These are phyloP conservation scores for Zelostemma sp. DNA, from an alignment of 1,140 invertebrate genomes.

Conservation along the genomic window DNA sequence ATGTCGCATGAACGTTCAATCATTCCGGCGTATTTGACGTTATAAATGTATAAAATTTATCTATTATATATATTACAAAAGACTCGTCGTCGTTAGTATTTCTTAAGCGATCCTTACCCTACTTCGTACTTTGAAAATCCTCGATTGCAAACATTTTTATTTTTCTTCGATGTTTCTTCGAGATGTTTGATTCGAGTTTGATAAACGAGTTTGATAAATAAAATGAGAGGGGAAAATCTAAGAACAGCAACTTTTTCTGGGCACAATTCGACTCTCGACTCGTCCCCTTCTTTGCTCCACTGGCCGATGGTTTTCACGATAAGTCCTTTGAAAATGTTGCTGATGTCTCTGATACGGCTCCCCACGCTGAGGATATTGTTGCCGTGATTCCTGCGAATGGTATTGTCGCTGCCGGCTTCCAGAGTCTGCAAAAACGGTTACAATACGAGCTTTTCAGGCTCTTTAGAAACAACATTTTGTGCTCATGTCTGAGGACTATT, in stretches of 20 bases:
- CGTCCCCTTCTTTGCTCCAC: conserved; percentile 47
- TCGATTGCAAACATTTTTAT: neutral
- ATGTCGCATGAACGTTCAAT: conserved; percentile 57
- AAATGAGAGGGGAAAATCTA: conserved; percentile 18
- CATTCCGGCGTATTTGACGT: conserved; percentile 52
- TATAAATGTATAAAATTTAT: conserved; percentile 66
- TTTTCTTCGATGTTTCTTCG: conserved; percentile 11
- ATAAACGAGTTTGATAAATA: too few relatives aligned
- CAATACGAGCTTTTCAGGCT: too few relatives aligned
- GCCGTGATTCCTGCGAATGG: conserved; percentile 31
- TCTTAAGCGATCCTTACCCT: too few relatives aligned
- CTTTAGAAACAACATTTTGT: too few relatives aligned
- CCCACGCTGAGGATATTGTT: conserved; percentile 27
- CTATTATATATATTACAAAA: conserved; percentile 58
- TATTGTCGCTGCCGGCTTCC: conserved; percentile 47
- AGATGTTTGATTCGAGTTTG: too few relatives aligned
- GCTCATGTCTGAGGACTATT: too few relatives aligned
- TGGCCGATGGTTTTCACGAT: conserved; percentile 38
- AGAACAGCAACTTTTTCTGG: conserved; percentile 54
- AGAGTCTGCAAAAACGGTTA: conserved; percentile 55
- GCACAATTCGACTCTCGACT: conserved; percentile 55
- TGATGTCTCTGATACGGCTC: conserved; percentile 30
- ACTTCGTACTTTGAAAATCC: neutral
- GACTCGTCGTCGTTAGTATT: too few relatives aligned
- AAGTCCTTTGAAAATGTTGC: conserved; percentile 45